phyloP scores from a whole-genome alignment of 2,113 vertebrate species.

The Labeo catla region DNA sequence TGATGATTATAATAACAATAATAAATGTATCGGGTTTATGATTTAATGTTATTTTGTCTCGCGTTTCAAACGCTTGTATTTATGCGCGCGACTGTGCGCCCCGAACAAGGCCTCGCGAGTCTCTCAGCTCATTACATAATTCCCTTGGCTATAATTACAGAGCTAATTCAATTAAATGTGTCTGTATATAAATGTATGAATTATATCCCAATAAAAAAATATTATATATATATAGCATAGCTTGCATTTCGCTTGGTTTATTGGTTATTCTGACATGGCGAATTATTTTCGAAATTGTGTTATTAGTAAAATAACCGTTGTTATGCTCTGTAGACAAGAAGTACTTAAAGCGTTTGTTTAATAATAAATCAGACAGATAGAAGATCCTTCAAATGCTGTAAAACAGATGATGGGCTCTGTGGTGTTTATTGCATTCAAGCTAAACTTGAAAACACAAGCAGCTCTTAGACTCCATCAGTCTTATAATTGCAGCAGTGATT shows the following conservation, averaged over 20 bases:
- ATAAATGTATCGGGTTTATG: background rate
- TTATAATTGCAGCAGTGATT: background rate
- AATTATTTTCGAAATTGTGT: background rate
- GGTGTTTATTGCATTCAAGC: background rate
- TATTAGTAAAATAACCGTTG: background rate
- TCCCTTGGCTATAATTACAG: background rate
- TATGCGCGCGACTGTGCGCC: background rate
- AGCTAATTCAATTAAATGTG: background rate
- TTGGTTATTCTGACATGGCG: background rate
- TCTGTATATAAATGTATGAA: conserved; percentile 7
- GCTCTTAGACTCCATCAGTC: background rate
- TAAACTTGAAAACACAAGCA: background rate
- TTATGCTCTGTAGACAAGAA: too few species aligned
- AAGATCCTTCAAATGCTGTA: background rate
- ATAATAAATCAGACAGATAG: background rate
- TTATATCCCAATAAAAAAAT: background rate
- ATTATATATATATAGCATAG: background rate
- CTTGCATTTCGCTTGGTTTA: background rate
- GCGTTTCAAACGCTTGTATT: background rate
- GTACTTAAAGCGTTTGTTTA: background rate
- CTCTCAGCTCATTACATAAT: background rate
- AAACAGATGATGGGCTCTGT: background rate
- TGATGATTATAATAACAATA: background rate
- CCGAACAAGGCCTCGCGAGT: background rate
- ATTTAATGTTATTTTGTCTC: background rate